Percentiles rank a stretch among this genome's conserved stretches.
phyloP scores from a whole-genome alignment of 2,797 vertebrate genomes.

The Buceros bicornis region DNA sequence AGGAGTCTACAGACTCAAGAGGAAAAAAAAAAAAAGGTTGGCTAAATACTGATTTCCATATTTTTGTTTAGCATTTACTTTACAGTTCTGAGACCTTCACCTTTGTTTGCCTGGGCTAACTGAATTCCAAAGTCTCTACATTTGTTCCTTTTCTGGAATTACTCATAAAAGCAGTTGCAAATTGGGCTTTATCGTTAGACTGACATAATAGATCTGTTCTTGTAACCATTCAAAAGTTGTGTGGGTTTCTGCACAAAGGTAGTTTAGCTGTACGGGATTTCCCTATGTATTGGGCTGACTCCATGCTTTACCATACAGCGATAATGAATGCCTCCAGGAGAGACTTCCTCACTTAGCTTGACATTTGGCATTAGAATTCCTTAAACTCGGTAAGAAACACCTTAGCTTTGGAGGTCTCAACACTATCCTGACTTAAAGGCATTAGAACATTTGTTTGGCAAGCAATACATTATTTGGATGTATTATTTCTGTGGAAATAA shows the following conservation, averaged over 20 bases:
- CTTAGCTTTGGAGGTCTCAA: neutral
- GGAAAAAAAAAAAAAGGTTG: neutral
- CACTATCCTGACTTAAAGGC: neutral
- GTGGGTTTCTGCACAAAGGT: neutral
- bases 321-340: neutral
- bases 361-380: neutral
- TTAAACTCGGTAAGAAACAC: neutral
- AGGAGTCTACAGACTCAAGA: neutral
- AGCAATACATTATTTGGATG: neutral
- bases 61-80: neutral
- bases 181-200: neutral
- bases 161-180: neutral
- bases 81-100: neutral
- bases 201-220: neutral
- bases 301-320: neutral
- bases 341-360: neutral
- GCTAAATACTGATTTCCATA: neutral
- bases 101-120: neutral
- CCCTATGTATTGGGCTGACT: neutral
- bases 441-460: neutral
- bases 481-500: neutral
- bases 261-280: neutral
- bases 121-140: neutral
- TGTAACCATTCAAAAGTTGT: neutral
- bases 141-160: neutral